Conservation (phyloP, 1,140 invertebrate genomes). For the Lucilia cuprina region DNA sequence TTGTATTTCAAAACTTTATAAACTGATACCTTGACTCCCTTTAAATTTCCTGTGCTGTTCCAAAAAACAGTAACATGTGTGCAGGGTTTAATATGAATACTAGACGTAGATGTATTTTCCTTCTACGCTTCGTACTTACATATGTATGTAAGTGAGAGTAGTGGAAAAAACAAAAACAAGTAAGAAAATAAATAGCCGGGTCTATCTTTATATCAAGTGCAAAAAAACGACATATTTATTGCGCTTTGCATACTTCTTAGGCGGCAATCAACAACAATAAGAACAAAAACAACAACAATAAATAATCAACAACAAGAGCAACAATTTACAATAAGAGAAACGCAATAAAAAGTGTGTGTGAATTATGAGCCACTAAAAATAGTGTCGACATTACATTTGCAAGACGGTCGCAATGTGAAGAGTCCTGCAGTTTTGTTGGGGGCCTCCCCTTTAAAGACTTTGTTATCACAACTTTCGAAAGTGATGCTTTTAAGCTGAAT, state of each 20-base stretch:
- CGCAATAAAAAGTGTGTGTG: conserved; percentile 35
- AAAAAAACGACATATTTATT: conserved; percentile 60
- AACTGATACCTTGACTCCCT: no score
- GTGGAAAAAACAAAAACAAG: neutral
- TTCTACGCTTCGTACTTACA: neutral
- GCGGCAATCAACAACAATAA: conserved; percentile 9
- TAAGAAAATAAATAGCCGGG: conserved; percentile 36
- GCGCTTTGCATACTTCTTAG: conserved; percentile 44
- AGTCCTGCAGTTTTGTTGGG: neutral
- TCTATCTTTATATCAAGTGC: conserved; percentile 58
- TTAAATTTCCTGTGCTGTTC: no score
- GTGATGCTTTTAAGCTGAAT: no score
- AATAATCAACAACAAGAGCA: neutral
- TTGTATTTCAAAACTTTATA: no score
- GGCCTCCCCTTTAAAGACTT: neutral
- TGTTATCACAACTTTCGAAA: no score
- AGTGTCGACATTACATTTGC: conserved; percentile 9
- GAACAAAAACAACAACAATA: neutral
- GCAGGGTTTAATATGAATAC: neutral
- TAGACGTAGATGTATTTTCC: neutral
- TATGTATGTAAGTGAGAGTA: neutral
- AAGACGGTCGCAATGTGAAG: neutral
- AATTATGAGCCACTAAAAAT: conserved; percentile 36
- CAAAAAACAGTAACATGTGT: no score
- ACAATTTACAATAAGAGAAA: conserved; percentile 19